These are phyloP conservation scores for Rhinatrema bivittatum DNA, from an alignment of 2,797 vertebrate genomes.

Conservation along the genomic window DNA sequence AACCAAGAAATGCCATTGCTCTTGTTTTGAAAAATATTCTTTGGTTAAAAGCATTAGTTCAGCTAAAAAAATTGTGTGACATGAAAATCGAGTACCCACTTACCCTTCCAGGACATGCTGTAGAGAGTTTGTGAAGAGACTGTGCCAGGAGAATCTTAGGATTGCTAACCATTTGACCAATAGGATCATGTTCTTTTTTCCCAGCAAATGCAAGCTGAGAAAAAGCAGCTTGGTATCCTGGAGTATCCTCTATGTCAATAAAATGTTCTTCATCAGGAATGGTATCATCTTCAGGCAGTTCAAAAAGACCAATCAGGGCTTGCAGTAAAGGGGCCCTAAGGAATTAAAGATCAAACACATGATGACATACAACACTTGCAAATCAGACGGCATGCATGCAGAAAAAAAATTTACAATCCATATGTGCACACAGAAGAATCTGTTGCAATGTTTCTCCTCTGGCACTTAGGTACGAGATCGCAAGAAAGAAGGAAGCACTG, in stretches of 20 bases:
- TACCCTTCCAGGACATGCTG: conserved; percentile 91
- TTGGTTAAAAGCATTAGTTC: no score
- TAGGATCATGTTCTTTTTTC: conserved; percentile 90
- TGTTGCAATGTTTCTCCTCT: background rate
- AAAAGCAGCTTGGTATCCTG: conserved; percentile 95
- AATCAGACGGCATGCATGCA: no score
- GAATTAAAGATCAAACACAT: background rate
- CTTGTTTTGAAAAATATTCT: no score
- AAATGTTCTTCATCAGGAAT: conserved; percentile 97
- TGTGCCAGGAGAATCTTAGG: conserved; percentile 92
- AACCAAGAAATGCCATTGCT: no score
- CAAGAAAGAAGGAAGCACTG: no score
- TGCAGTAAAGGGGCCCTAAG: conserved; percentile 86
- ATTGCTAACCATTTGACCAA: conserved; percentile 86
- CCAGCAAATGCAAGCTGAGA: conserved; percentile 96
- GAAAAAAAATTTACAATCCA: background rate
- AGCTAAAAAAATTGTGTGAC: no score
- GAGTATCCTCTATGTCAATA: conserved; percentile 95
- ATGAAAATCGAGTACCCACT: conserved; percentile 36
- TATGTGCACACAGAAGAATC: background rate
- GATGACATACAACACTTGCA: background rate
- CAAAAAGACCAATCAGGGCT: conserved; percentile 92
- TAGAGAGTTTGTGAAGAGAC: conserved; percentile 91
- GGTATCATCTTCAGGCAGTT: conserved; percentile 92
- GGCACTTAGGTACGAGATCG: background rate